Base-by-base conservation (phyloP, 2,888 invertebrate genomes). In the Actias luna region DNA sequence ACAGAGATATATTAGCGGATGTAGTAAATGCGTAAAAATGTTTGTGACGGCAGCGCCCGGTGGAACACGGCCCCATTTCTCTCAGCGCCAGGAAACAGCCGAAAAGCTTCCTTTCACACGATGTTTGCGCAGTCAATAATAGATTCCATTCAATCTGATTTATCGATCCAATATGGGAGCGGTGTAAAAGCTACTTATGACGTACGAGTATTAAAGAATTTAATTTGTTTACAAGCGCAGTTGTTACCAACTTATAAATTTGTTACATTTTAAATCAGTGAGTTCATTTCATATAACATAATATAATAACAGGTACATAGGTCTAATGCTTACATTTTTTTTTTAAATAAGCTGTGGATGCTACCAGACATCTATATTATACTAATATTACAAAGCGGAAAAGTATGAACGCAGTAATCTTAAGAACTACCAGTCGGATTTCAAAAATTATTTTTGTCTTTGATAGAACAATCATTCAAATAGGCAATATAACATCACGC, bases 121-220 rank as follows among this genome's bases (percentile, higher is more conserved):
- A 82, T 87, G 89, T 88, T 89, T 85, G 88, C 85, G 83, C 79
- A 84, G 83, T 87, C 89, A 88, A 89, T 90, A 89, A 91, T 90
- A 90, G 89, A 89, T 80, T 83, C 77, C 78, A 82, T 82, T 79
- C 82, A 79, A 82, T 80, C 77, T 77, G 76, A 78, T 80, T 80
- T 78, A 80, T 84, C 75, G 78, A 79, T 77, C 70, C 74, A 79
- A 76, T 69, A 77, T 79, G 80, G 84, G 80, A 84, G 82, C 85
- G 81, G 78, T 74, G 67, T 72, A 72, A 73, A 73, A 72, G 74
- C 70, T 73, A 74, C 74, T 70, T 69, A 74, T 78, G 79, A 80
- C 80, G 80, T 68, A 72, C 64, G 70, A 46, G 58, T 59, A 18
- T 29, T 55, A 16, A 55, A n/a, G 55, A 55, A 55, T 55, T 27